Base-by-base conservation (phyloP, 2,888 invertebrate species). In the Aphodius granarius region DNA sequence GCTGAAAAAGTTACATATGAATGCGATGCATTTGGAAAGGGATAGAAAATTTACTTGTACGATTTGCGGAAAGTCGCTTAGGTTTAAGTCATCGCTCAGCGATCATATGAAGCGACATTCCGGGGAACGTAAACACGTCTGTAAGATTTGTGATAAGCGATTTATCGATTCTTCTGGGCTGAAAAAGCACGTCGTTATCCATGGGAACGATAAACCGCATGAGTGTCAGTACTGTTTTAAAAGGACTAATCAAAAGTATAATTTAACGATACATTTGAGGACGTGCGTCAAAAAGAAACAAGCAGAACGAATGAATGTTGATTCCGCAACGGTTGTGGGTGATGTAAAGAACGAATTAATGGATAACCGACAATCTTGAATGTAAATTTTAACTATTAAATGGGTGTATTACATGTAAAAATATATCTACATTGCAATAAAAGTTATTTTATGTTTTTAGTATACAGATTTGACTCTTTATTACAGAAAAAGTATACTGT, bases 131-230 rank as follows among this genome's bases (percentile, higher is more conserved):
- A 13, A 62, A 17, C 63, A 72, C 17, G 63, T 20, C 9, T 76
- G 76, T 66, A 73, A 77, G 19, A 63, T 77, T 15, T 81, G 81
- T 23, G 76, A 72, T 19, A 80, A 77, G 43, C 66, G 75, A 15
- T 81, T 81, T 73, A 77, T 78, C 20, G 78, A 78, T 66, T 76
- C 78, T 16, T 76, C 74, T 43, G 79, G 76, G 15, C 66, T 81
- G 17, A 80, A 78, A 63, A 75, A 75, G 15, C 81, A 81, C 66
- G 71, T 62, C 19, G 72, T 78, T 22, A 78, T 76, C 22, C 81
- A 81, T 63, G 78, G 78, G 0, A 79, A 79, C 3, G 76, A 78
- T 63, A 78, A 78, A 22, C 78, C 80, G 0, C 78, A 78, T 19
- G 72, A 74, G 19, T 81, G 81, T 71, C 63, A 75, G 15, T 66